Evolutionary conservation across 2,888 invertebrate genomes (phyloP), one percentile per base, ranked within the genome.

Genomic region (Dicycla oo): DNA sequence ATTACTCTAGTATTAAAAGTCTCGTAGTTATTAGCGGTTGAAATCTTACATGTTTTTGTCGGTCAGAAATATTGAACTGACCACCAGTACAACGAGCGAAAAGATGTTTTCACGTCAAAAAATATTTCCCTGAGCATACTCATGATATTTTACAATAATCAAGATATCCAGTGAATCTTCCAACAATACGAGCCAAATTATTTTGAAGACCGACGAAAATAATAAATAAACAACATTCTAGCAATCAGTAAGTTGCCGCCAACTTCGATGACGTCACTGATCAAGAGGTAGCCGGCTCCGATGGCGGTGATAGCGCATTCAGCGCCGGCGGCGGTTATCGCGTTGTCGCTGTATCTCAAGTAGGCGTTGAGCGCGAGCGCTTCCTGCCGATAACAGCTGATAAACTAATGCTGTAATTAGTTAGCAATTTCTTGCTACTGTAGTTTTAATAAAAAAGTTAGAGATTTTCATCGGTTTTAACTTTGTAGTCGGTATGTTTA

Each of bases 361-460:
- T 65, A 66, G 69, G 68, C 73, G 79, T 49, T 53, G 71, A 40
- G 69, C 66, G 65, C 70, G 70, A 82, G 66, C 70, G 78, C 57
- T 70, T 63, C 78, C 77, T 70, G n/a, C 60, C 40, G 78, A 78
- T 78, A 78, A 78, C 54, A 77, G 3, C 53, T 60, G 78, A 77
- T 82, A 69, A 63, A 34, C 58, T 47, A 40, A 56, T 61, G 26
- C 53, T 67, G 71, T 78, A 63, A 78, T 82, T 77, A 77, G 69
- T 45, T 54, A 18, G 49, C 30, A 38, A 49, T 69, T 66, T 38
- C 45, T 61, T 53, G 68, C 30, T 61, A 60, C 51, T 20, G 30
- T 20, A 15, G 30, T 76, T 43, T 56, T 40, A 15, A 23, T 47
- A 30, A 65, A 51, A 54, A 23, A 45, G 13, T 2, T 4, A 26